Base-by-base conservation (phyloP, 2,888 invertebrate genomes). In the Rhagium mordax region DNA sequence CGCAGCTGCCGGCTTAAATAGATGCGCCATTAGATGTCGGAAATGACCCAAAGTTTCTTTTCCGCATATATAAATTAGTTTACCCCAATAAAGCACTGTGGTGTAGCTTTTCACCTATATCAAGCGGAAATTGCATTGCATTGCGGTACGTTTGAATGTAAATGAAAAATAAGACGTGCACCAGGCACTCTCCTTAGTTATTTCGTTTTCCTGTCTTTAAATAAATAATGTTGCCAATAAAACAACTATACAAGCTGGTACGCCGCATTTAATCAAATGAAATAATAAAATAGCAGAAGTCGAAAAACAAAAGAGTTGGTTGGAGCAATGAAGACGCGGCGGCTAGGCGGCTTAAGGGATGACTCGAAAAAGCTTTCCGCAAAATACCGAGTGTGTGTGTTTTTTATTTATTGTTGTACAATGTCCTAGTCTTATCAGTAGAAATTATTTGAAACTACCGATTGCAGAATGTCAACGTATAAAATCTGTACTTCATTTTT, bases 261-360 rank as follows among this genome's bases (percentile, higher is more conserved):
- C 74, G 78, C 79, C 74, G 81, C 82, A 84, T 82, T 84, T 84
- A 84, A 84, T 84, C 84, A 82, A 80, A 79, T 74, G 79, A 76
- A 82, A 81, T 83, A 83, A 83, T 82, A 81, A 83, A 83, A 83
- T 10, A 79, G 78, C 74, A 79, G 78, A 77, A 76, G 80, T 72
- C 69, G 71, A 76, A 75, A 79, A 79, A 83, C 82, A 82, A 83
- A 82, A 82, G 81, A 79, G 81, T 74, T 64, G 71, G 81, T 74
- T 64, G 71, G 74, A 41, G n/a, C 41, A 41, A n/a, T 41, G 41
- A 41, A n/a, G n/a, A 13, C 41, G 41, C 13, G n/a, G 41, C 72
- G 75, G 75, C 76, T 70, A 76, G 73, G 75, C 71, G 66, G 79
- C 79, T 41, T 41, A 41, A 41, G 41, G 41, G 41, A 41, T 41